phyloP scores from a whole-genome alignment of 2,888 invertebrate species.

The Drosophila quinaria region DNA sequence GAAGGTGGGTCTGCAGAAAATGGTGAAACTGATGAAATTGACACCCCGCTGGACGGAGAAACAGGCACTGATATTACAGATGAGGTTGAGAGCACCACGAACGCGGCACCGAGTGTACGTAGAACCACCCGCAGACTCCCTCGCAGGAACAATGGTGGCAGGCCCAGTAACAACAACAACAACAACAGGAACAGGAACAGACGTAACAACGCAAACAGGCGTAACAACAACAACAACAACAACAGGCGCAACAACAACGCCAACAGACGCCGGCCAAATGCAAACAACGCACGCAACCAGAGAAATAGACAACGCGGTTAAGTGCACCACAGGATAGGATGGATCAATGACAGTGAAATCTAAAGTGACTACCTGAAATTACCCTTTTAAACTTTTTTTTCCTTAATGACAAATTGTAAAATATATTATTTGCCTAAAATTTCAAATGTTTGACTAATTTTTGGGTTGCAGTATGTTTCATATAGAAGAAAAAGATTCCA shows the following conservation, averaged over 20 bases:
- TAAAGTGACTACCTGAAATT: not conserved
- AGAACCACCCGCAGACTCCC: not conserved
- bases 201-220: not conserved
- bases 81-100: not conserved
- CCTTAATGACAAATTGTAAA: not conserved
- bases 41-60: fast-evolving
- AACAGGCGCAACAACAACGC: conserved; percentile 29
- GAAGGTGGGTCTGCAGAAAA: not conserved
- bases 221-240: conserved; percentile 18
- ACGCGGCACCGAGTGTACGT: not conserved
- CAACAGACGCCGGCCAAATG: not conserved
- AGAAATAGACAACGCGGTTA: conserved; percentile 19
- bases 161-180: not conserved
- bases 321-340: not conserved
- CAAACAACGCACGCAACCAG: conserved; percentile 14
- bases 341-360: not conserved
- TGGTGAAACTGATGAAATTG: not conserved
- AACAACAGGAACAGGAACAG: not conserved
- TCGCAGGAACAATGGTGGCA: conserved; percentile 2
- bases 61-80: not conserved
- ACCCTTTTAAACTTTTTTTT: too few species aligned
- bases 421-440: not conserved
- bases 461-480: not conserved
- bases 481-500: not conserved
- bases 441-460: not conserved